These are phyloP conservation scores for Meiosimyza platycephala DNA, from an alignment of 2,888 invertebrate genomes.

Conservation along the genomic window DNA sequence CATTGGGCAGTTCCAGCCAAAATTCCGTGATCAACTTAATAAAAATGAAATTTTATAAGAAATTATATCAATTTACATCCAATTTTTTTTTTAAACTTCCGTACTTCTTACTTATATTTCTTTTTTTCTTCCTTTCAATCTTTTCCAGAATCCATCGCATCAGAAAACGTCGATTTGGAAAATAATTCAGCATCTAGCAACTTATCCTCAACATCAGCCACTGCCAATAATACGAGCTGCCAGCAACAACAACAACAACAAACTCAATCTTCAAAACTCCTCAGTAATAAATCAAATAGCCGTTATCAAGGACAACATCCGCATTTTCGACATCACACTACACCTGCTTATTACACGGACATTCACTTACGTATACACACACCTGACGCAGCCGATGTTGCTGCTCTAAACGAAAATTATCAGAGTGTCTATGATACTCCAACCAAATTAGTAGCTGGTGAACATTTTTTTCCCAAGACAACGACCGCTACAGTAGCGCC, in stretches of 20 bases:
- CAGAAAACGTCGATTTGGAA: constrained; percentile 46
- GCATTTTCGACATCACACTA: constrained; percentile 61
- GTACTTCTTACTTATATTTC: neutral
- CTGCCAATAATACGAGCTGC: constrained; percentile 68
- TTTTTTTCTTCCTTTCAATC: constrained; percentile 11
- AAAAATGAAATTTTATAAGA: too few relatives aligned
- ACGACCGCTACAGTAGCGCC: constrained; percentile 56
- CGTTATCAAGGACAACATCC: constrained; percentile 65
- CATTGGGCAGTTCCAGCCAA: too few relatives aligned
- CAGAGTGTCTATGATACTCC: constrained; percentile 65
- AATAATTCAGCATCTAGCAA: constrained; percentile 56
- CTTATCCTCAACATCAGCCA: constrained; percentile 68
- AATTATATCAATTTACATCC: too few relatives aligned
- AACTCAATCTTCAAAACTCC: constrained; percentile 18
- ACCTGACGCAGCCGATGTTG: constrained; percentile 56
- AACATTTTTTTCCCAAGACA: constrained; percentile 61
- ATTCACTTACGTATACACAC: constrained; percentile 62
- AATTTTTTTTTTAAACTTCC: neutral
- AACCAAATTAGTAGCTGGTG: constrained; percentile 60
- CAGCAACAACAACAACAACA: constrained; percentile 61
- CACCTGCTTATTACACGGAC: constrained; percentile 64
- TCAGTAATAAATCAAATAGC: constrained; percentile 37
- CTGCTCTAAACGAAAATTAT: constrained; percentile 64
- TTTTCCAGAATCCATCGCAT: constrained; percentile 58
- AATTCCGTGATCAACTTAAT: too few relatives aligned